Evolutionary conservation across 1,140 invertebrate species (phyloP).

Genomic region (Mizuhopecten yessoensis): DNA sequence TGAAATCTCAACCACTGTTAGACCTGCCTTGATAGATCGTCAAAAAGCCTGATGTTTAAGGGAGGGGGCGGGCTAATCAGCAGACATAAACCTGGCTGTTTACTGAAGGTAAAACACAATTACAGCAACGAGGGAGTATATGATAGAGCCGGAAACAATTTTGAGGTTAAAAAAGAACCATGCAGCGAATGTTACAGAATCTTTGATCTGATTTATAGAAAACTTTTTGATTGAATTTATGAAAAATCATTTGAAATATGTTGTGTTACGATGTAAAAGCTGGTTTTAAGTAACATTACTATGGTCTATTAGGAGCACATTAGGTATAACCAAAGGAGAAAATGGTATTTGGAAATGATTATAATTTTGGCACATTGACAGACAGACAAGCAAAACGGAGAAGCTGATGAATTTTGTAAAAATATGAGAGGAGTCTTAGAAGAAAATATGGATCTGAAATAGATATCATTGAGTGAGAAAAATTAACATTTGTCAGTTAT

Average conservation of each 20-base stretch:
- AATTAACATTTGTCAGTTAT: no score
- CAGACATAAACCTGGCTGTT: no score
- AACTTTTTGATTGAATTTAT: not conserved
- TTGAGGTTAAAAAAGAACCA: not conserved
- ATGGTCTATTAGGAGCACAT: not conserved
- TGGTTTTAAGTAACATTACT: not conserved
- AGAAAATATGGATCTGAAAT: no score
- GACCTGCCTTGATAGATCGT: no score
- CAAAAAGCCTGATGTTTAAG: no score
- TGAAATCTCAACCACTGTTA: no score
- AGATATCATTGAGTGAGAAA: no score
- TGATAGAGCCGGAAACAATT: not conserved
- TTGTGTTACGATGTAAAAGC: not conserved
- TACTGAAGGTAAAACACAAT: not conserved
- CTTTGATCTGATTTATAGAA: not conserved
- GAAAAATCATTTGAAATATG: not conserved
- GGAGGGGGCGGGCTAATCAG: no score
- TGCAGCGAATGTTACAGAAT: no score
- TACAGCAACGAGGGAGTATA: not conserved
- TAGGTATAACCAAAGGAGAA: not conserved
- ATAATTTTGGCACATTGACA: not conserved
- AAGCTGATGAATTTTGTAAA: no score
- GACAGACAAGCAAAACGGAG: not conserved
- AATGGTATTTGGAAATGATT: constrained; percentile 16
- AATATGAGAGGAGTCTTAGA: no score